Evolutionary conservation across 2,888 invertebrate genomes (phyloP).

Genomic region (Glyphotaelius pellucidus): DNA sequence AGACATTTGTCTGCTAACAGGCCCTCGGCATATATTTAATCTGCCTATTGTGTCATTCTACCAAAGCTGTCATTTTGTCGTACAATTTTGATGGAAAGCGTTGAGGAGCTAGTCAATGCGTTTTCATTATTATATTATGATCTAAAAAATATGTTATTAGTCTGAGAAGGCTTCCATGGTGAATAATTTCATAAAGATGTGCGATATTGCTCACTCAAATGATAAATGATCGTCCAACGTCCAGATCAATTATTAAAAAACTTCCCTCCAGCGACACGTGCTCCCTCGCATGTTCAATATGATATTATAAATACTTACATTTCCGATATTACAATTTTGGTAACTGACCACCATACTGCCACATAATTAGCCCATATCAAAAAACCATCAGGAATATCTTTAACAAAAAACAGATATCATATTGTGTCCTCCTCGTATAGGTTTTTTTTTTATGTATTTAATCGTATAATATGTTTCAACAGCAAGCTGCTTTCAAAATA

Average conservation of each 20-base stretch:
- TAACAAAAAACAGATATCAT: not conserved
- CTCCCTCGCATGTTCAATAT: not conserved
- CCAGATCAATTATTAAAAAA: conserved; percentile 9
- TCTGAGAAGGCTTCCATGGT: not conserved
- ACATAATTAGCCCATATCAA: conserved; percentile 2
- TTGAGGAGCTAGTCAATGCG: no score
- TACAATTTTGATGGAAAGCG: no score
- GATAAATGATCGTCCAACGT: conserved; percentile 6
- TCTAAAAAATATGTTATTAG: not conserved
- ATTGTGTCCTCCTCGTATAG: not conserved
- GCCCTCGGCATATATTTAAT: no score
- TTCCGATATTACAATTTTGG: not conserved
- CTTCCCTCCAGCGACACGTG: not conserved
- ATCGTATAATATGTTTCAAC: no score
- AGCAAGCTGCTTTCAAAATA: no score
- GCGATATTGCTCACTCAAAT: conserved; percentile 9
- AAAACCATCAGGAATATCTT: not conserved
- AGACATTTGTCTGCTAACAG: no score
- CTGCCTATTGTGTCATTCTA: no score
- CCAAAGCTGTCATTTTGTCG: no score
- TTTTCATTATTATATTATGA: no score
- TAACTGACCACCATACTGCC: conserved; percentile 2
- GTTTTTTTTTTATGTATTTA: not conserved
- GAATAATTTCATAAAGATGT: not conserved
- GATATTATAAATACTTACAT: not conserved